phyloP scores from a whole-genome alignment of 2,888 invertebrate species.

The Patella pellucida region DNA sequence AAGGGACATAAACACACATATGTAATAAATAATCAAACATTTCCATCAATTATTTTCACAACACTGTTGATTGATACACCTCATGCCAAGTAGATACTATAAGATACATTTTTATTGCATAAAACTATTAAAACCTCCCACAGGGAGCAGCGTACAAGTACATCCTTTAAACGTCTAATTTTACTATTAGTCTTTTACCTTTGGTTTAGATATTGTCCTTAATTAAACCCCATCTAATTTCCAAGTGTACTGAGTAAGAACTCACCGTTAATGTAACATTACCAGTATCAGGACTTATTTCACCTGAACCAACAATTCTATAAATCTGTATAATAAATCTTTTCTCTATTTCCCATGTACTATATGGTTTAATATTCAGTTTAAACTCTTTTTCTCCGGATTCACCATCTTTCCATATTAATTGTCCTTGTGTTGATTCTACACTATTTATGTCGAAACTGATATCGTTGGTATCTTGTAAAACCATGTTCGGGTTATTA shows the following conservation, averaged over 20 bases:
- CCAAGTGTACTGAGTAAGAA: not conserved
- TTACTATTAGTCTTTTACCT: too few relatives aligned
- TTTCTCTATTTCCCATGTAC: constrained; percentile 66
- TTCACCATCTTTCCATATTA: constrained; percentile 61
- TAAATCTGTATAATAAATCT: constrained; percentile 58
- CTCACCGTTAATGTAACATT: constrained; percentile 59
- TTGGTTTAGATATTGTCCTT: too few relatives aligned
- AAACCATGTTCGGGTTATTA: constrained; percentile 56
- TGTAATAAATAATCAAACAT: too few relatives aligned
- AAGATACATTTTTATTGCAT: too few relatives aligned
- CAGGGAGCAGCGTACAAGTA: too few relatives aligned
- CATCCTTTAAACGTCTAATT: too few relatives aligned
- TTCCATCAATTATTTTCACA: too few relatives aligned
- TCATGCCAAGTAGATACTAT: too few relatives aligned
- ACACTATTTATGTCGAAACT: constrained; percentile 40
- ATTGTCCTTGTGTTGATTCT: constrained; percentile 49
- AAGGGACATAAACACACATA: too few relatives aligned
- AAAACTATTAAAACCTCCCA: too few relatives aligned
- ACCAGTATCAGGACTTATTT: constrained; percentile 52
- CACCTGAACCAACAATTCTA: constrained; percentile 60
- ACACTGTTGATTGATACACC: too few relatives aligned
- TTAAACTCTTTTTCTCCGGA: constrained; percentile 57
- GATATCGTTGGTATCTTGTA: constrained; percentile 62
- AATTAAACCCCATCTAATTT: too few relatives aligned
- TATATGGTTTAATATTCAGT: constrained; percentile 60